phyloP scores from a whole-genome alignment of 2,888 invertebrate species.

The Eupithecia pulchellata region DNA sequence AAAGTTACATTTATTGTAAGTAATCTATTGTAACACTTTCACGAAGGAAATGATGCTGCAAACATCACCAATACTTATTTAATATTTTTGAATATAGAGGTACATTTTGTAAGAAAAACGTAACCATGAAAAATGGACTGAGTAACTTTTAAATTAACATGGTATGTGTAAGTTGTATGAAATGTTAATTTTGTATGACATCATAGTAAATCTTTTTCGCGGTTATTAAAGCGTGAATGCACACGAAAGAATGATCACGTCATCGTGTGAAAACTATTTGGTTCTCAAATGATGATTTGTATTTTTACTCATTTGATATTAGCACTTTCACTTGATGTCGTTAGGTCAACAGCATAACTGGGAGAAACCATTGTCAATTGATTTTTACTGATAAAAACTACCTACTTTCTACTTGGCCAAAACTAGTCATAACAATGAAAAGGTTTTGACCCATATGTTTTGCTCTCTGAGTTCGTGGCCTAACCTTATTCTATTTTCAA shows the following conservation, averaged over 20 bases:
- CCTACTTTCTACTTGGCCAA: not conserved
- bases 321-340: constrained; percentile 71
- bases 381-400: constrained; percentile 42
- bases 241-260: constrained; percentile 62
- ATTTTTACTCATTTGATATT: constrained; percentile 28
- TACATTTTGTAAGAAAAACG: not conserved
- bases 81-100: constrained; percentile 3
- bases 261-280: constrained; percentile 67
- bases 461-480: constrained; percentile 1
- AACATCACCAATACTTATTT: constrained; percentile 33
- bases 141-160: constrained; percentile 6
- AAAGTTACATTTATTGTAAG: not conserved
- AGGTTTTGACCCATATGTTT: not conserved
- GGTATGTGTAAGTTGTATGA: constrained; percentile 30
- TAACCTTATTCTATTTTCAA: constrained; percentile 14
- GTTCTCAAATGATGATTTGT: constrained; percentile 55
- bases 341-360: constrained; percentile 52
- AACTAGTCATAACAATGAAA: not conserved
- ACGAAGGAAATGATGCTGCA: constrained; percentile 23
- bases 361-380: constrained; percentile 20
- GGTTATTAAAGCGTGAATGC: constrained; percentile 61
- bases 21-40: constrained; percentile 20
- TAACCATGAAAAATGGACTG: constrained; percentile 10
- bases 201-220: constrained; percentile 63
- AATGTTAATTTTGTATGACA: constrained; percentile 60